Evolutionary conservation across 2,797 vertebrate genomes (phyloP), one percentile per base, ranked within the genome.

Genomic region (Gymnodraco acuticeps): DNA sequence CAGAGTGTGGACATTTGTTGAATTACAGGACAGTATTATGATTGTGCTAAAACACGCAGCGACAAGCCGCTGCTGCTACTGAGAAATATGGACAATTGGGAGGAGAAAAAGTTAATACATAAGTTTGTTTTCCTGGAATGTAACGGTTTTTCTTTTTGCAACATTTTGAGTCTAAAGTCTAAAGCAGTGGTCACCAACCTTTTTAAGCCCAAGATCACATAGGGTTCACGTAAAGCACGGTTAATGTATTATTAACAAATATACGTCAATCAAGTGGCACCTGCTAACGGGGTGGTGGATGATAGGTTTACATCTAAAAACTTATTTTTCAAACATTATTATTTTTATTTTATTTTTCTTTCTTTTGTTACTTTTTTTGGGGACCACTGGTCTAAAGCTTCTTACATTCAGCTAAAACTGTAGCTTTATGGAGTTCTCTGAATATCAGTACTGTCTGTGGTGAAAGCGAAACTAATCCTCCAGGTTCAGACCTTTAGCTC

Each of bases 391-490:
- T 38, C 33, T 38, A 38, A 38, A 38, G 33, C 33, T 38, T 38
- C 33, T 38, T 38, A 38, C 33, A 38, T 38, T 38, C 33, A 9
- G 8, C 7, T 38, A 38, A 38, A 38, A 38, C 33, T 63, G 53
- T 45, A 47, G 69, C 53, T 76, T 54, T 45, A 67, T 60, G 11
- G 41, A 43, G 15, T 61, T 58, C 13, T 77, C 61, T 64, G 56
- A 74, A 58, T 62, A 38, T 67, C 51, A 53, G 65, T 38, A 13
- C 33, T 10, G 17, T 75, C 45, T 62, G 73, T 76, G 65, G 64
- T 82, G 60, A 77, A 78, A 76, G 45, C 6, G 0, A 56, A 19
- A 77, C 70, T 79, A 77, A 86, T 84, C 67, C 77, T 15, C 43
- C 27, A 60, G 51, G 19, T 83, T 82, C 53, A 81, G 71, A 67